These are phyloP conservation scores for Pitta sordida DNA, from an alignment of 2,113 vertebrate genomes.

Conservation along the genomic window DNA sequence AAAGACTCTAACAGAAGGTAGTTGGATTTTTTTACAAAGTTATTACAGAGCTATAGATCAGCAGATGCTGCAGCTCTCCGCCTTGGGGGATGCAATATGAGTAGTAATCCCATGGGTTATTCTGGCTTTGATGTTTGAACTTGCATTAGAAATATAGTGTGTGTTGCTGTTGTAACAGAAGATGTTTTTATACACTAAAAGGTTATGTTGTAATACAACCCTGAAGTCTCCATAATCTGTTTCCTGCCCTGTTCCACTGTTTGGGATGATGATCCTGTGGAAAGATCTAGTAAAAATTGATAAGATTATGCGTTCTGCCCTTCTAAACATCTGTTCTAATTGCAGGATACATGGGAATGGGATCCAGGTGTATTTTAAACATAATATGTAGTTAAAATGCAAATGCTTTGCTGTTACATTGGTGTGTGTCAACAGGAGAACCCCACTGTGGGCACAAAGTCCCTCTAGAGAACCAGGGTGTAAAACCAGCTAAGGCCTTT, in stretches of 20 bases:
- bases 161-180: neutral
- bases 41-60: neutral
- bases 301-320: neutral
- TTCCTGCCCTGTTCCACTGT: neutral
- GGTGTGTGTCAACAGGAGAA: neutral
- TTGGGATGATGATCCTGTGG: neutral
- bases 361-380: neutral
- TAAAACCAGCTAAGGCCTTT: neutral
- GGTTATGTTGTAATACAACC: neutral
- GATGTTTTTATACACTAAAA: rapidly evolving
- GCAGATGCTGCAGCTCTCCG: neutral
- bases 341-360: neutral
- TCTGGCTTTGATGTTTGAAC: neutral
- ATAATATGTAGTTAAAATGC: neutral
- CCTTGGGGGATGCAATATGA: neutral
- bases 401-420: neutral
- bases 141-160: neutral
- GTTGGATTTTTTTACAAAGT: neutral
- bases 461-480: neutral
- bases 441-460: neutral
- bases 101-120: neutral
- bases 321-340: rapidly evolving
- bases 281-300: neutral
- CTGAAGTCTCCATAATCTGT: neutral
- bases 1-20: neutral